Percentiles rank a stretch among this genome's conserved stretches.
phyloP scores from a whole-genome alignment of 2,888 invertebrate species.

The Thyatira batis region DNA sequence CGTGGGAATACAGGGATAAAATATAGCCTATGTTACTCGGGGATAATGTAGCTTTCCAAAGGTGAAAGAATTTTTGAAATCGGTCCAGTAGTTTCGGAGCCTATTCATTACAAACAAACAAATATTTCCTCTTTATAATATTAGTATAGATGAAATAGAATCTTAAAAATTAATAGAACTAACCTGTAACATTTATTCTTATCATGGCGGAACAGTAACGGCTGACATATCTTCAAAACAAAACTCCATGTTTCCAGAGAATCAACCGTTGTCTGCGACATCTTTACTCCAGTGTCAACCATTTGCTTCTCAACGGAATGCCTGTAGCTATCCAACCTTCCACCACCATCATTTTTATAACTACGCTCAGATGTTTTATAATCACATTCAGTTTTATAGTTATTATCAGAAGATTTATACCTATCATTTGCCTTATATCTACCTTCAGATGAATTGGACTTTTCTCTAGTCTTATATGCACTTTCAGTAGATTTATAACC shows the following conservation, averaged over 20 bases:
- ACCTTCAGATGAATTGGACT: slow-evolving; percentile 22
- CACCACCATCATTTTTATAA: slow-evolving; percentile 10
- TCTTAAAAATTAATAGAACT: slow-evolving; percentile 23
- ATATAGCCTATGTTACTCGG: too few relatives aligned
- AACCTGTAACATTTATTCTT: slow-evolving; percentile 74
- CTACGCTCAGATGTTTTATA: slow-evolving; percentile 19
- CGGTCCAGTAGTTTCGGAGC: too few relatives aligned
- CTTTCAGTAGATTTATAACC: slow-evolving; percentile 41
- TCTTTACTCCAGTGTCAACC: slow-evolving; percentile 39
- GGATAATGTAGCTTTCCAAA: too few relatives aligned
- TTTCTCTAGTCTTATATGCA: slow-evolving; percentile 25
- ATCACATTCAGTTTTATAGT: slow-evolving; percentile 26
- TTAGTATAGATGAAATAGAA: neutral
- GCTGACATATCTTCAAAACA: slow-evolving; percentile 74
- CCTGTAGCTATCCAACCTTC: slow-evolving; percentile 15
- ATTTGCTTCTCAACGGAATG: slow-evolving; percentile 55
- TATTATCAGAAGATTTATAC: slow-evolving; percentile 9
- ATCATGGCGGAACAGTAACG: slow-evolving; percentile 71
- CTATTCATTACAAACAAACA: too few relatives aligned
- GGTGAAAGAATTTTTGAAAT: too few relatives aligned
- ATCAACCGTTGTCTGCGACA: slow-evolving; percentile 59
- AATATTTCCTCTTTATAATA: too few relatives aligned
- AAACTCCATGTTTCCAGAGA: slow-evolving; percentile 75
- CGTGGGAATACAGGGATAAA: too few relatives aligned
- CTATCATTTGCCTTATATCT: slow-evolving; percentile 5